Evolutionary conservation across 2,888 invertebrate genomes (phyloP), one percentile per base, ranked within the genome.

Genomic region (Eueremaeus valkanovi): DNA sequence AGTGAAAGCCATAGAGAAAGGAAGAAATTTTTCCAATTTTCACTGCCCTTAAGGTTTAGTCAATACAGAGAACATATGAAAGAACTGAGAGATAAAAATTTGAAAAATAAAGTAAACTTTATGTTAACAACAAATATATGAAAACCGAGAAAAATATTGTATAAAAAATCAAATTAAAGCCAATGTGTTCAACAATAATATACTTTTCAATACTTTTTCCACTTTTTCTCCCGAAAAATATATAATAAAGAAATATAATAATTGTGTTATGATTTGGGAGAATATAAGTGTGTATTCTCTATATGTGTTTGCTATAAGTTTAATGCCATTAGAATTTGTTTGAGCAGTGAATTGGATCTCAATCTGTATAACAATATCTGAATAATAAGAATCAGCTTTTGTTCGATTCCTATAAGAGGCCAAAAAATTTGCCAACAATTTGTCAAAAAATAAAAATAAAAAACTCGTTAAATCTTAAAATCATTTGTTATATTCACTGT

Each of bases 1-100:
- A 55, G 55, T 55, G 24, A 55, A 55, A 55, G 21, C 21, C 24
- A 55, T 55, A 55, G 3, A 24, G 24, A 55, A 55, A 24, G 21
- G 13, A 36, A 33, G 21, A 66, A 3, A 33, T 13, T 68, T 68
- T 68, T 68, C 40, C 40, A 68, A 42, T 68, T 68, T 42, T 42
- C 40, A 68, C 68, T 68, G 68, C 68, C 68, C 68, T 68, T 33
- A 36, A 68, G 68, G 68, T 68, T 68, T 33, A 42, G 68, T 68
- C 68, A 42, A 68, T 68, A 68, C 13, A 58, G 8, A 58, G 11
- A 58, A 6, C 9, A 3, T 8, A 6, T 58, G 29, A 1, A 58
- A 27, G 9, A 55, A 21, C 1, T 24, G 3, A n/a, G n/a, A 21
- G 33, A 33, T 31, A 36, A 66, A 31, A 66, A 36, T 36, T 36